Base-by-base conservation (phyloP, 2,113 vertebrate species). In the Tautogolabrus adspersus region DNA sequence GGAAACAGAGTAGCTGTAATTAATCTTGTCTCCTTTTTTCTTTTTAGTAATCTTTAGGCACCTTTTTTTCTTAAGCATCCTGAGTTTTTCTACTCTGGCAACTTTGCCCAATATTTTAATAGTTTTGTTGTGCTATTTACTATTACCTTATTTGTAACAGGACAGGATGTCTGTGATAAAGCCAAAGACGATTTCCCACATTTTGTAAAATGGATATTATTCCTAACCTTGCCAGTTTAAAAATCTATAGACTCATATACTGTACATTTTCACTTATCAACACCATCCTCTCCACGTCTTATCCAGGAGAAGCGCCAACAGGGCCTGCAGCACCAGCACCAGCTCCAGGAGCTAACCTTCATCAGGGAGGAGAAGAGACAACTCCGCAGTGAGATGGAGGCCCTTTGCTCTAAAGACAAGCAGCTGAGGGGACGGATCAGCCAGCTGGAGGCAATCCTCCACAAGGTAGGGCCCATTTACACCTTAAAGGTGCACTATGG, bases 361-460 rank as follows among this genome's bases (percentile, higher is more conserved):
- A 38, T 93, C 77, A 88, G 66, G 64, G 87, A 93, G 76, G 95
- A 95, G 81, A 96, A 95, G 75, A 94, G 69, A 66, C 95, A 91
- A 60, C 90, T 98, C 69, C 37, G 84, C 6, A 88, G 74, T 5
- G 94, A 96, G 30, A 77, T 97, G 42, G 94, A 96, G 64, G 86
- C 91, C 19, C 77, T 95, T 15, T 87, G 75, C 13, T 91, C 89
- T 55, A 94, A 95, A 83, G 95, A 96, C 51, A 92, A 91, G 70
- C 34, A 61, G 40, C 71, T 96, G 51, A 94, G 90, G 72, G 94
- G 92, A 37, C 94, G 94, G 66, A 81, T 96, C 23, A 40, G 79
- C 8, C 91, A 92, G 63, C 92, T 97, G 94, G 95, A 97, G 87
- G 57, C 84, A 21, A 94, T 95, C 66, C 93, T 97, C 70, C 94